Conservation (phyloP, 1,140 invertebrate species). For the Calephelis nemesis region DNA sequence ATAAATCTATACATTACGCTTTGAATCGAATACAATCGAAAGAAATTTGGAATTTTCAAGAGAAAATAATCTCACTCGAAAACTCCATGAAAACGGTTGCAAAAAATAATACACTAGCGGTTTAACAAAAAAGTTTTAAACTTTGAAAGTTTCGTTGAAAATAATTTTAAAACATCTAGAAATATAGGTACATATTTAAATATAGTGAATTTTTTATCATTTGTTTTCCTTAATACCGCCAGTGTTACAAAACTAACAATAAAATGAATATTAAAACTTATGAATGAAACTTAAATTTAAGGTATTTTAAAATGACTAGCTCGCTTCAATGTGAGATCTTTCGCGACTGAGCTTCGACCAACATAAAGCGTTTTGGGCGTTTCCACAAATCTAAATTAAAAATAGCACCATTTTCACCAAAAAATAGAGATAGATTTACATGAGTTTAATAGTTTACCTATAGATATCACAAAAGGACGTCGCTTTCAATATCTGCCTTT, state of each 20-base stretch:
- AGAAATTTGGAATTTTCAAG: neutral
- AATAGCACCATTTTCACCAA: neutral
- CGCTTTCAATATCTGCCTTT: too few relatives aligned
- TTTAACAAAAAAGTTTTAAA: neutral
- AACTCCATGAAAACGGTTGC: neutral
- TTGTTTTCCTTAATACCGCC: neutral
- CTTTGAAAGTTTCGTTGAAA: neutral
- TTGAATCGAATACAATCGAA: neutral
- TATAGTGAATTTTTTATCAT: neutral
- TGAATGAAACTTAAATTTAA: slow-evolving; percentile 15
- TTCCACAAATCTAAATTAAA: neutral
- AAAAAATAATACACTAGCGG: neutral
- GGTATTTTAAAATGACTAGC: slow-evolving; percentile 44
- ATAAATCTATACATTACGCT: slow-evolving; percentile 6
- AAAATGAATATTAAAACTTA: slow-evolving; percentile 1
- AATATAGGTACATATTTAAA: neutral
- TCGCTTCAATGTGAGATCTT: slow-evolving; percentile 42
- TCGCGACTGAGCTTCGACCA: slow-evolving; percentile 22
- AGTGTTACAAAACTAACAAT: neutral
- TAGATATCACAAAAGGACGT: too few relatives aligned
- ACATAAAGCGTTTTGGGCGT: neutral
- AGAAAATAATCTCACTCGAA: neutral
- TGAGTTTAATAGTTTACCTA: too few relatives aligned
- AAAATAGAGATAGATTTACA: too few relatives aligned
- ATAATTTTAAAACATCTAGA: neutral